These are phyloP conservation scores for Cotesia vestalis DNA, from an alignment of 1,140 invertebrate genomes.

Conservation along the genomic window DNA sequence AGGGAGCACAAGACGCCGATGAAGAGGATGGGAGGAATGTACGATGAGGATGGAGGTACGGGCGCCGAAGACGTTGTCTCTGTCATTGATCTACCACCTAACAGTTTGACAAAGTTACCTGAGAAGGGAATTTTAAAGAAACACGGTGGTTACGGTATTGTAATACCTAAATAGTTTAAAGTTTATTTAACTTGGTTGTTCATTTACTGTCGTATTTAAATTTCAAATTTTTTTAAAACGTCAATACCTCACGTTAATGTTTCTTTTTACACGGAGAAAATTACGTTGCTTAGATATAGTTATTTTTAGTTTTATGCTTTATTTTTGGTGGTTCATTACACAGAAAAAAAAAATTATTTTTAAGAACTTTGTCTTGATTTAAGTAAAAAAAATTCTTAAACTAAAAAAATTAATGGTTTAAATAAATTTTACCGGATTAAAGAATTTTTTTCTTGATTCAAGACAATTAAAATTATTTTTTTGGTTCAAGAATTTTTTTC, in stretches of 20 bases:
- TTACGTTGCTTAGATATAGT: no score
- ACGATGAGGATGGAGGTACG: slow-evolving; percentile 75
- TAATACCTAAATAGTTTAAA: slow-evolving; percentile 69
- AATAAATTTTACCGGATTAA: no score
- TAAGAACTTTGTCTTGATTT: no score
- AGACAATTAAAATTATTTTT: no score
- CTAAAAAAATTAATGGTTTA: no score
- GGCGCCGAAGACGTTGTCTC: slow-evolving; percentile 81
- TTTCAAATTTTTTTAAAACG: neutral
- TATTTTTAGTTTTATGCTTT: neutral
- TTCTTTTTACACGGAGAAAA: no score
- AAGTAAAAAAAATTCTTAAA: no score
- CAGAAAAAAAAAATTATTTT: no score
- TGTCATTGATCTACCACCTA: slow-evolving; percentile 81
- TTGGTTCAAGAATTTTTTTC: no score
- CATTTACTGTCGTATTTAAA: neutral
- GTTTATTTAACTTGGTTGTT: neutral
- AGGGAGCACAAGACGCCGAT: slow-evolving; percentile 82
- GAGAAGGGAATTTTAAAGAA: slow-evolving; percentile 91
- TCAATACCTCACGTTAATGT: no score
- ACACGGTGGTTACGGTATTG: slow-evolving; percentile 78
- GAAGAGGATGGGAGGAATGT: slow-evolving; percentile 71
- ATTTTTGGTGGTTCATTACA: no score
- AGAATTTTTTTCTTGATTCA: no score
- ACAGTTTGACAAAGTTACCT: slow-evolving; percentile 79